Evolutionary conservation across 1,140 invertebrate genomes (phyloP).

Genomic region (Muscidifurax raptorellus): DNA sequence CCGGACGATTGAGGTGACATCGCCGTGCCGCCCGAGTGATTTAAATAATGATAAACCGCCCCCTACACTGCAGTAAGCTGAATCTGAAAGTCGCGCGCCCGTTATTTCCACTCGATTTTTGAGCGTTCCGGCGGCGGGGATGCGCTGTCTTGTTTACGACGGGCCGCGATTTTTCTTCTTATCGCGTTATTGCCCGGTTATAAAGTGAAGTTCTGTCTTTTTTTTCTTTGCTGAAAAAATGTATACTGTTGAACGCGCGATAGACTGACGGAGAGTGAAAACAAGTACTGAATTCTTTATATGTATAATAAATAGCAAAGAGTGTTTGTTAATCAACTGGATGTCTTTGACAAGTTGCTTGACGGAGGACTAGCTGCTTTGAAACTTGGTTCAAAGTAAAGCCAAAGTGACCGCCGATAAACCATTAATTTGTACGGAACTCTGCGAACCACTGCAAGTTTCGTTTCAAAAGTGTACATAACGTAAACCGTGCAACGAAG

Average conservation of each 20-base stretch:
- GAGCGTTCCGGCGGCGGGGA: background rate
- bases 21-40: conserved; percentile 43
- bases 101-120: conserved; percentile 52
- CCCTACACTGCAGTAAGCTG: background rate
- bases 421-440: conserved; percentile 18
- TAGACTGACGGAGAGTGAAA: background rate
- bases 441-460: background rate
- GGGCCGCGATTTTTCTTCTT: conserved; percentile 26
- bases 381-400: conserved; percentile 38
- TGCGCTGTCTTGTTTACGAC: background rate
- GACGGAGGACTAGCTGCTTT: conserved; percentile 13
- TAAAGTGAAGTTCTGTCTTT: conserved; percentile 21
- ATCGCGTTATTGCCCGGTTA: conserved; percentile 38
- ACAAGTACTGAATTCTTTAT: too few species aligned
- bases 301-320: too few species aligned
- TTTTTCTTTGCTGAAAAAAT: background rate
- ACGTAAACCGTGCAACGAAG: conserved; percentile 10
- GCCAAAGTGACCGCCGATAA: conserved; percentile 23
- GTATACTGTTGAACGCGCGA: background rate
- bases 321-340: background rate
- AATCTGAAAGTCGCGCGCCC: background rate
- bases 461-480: background rate
- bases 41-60: conserved; percentile 54
- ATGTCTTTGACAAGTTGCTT: conserved; percentile 42
- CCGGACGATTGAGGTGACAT: conserved; percentile 48